Base-by-base conservation (phyloP, 2,113 vertebrate genomes). In the Plestiodon gilberti region DNA sequence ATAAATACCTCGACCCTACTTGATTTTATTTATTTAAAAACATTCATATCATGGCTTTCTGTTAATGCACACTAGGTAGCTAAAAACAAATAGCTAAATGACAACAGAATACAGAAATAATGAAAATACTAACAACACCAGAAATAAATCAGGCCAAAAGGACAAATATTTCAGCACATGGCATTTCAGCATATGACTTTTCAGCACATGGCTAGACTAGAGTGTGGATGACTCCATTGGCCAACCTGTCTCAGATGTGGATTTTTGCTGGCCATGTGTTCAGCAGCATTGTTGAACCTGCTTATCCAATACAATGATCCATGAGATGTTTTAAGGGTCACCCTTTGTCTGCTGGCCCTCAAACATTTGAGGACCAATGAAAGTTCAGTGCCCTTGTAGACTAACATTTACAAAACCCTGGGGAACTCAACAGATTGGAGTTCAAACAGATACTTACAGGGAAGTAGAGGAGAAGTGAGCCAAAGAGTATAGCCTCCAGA, bases 381-480 rank as follows among this genome's bases (percentile, higher is more conserved):
- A 33, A 28, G 35, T 23, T 59, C 67, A 57, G 3, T 73, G 14
- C 71, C 70, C 69, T 23, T 18, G 35, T 71, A 14, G 22, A 18
- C n/a, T 4, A 70, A 23, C 35, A 64, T 6, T 76, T 33, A 33
- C 25, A 6, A 64, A 64, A 65, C 38, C 59, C 15, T 10, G 52
- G 73, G 25, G n/a, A 78, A 84, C 22, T 65, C n/a, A 22, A 70
- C 84, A 59, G 10, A 11, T 30, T 52, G 52, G 17, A 25, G 17
- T 65, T 14, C n/a, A 52, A 28, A n/a, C 40, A n/a, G 61, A 81
- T 30, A 97, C 98, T 99, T 95, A 99, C 98, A 0, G 99, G 98
- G 92, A 99, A 99, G 96, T 99, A 99, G 87, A 99, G 98, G 13
- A 99, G 97, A 89, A 99, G 96, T 28, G 98, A 98, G 22, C 99